Conservation (phyloP, 2,113 vertebrate species). For the Aegithalos caudatus region DNA sequence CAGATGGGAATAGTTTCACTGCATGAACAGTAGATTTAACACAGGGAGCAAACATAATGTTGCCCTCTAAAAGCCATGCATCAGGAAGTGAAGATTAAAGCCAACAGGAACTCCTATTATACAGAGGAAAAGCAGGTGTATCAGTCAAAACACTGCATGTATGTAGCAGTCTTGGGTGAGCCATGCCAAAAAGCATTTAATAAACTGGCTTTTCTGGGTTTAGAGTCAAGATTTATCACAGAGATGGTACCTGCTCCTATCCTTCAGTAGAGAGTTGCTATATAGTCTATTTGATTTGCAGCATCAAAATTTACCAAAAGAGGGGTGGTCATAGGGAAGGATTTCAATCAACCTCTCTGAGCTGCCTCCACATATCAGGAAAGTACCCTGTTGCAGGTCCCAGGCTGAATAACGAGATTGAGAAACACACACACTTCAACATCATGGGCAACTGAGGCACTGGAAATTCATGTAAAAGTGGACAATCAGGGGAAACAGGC, state of each 20-base stretch:
- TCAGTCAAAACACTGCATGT: accelerated
- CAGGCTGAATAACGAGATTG: neutral
- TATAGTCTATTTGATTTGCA: neutral
- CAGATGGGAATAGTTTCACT: neutral
- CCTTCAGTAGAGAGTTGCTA: neutral
- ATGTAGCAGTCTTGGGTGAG: neutral
- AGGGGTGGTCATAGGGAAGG: neutral
- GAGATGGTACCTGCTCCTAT: neutral
- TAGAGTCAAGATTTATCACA: neutral
- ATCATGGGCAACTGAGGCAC: neutral
- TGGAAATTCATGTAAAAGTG: neutral
- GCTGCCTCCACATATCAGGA: neutral
- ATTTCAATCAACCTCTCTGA: neutral
- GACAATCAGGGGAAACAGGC: neutral
- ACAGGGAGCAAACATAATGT: neutral
- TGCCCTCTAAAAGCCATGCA: neutral
- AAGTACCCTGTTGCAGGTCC: neutral
- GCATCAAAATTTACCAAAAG: neutral
- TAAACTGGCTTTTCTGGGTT: neutral
- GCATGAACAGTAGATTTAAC: neutral
- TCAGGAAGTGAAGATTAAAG: neutral
- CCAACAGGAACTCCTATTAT: neutral
- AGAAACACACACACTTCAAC: neutral
- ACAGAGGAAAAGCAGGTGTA: neutral
- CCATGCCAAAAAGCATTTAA: neutral